Base-by-base conservation (phyloP, 1,140 invertebrate species). In the Theocolax elegans region DNA sequence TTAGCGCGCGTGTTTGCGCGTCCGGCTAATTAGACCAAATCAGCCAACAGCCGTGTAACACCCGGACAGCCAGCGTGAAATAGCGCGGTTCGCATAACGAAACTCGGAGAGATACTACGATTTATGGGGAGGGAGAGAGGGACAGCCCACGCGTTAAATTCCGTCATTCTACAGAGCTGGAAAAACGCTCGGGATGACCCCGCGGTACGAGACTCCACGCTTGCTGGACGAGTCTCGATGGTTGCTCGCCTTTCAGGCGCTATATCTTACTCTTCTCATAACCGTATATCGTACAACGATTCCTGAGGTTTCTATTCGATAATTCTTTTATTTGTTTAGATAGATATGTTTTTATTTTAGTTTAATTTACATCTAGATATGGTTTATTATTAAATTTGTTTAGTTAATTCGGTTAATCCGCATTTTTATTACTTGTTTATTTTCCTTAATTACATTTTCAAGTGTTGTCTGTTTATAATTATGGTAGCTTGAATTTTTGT, bases 21-120 rank as follows among this genome's bases (percentile, higher is more conserved):
- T 62, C 23, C 56, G 46, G 66, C 46, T 68, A 68, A 68, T 68
- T 68, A 60, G 56, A 53, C 46, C 31, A 60, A 60, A 68, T 68
- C 56, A 68, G 66, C 66, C 53, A 9, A 15, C 15, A 13, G 49
- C 51, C 3, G 64, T 49, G 46, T 49, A 27, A 35, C 29, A 21
- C 9, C 7, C 35, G 12, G 21, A 4, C 48, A 23, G 35, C 12
- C 4, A 42, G 23, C 21, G 21, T 29, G 49, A 29, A 66, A 19
- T 42, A 42, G 8, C 13, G n/a, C 19, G 54, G 21, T 9, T 38
- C 8, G 17, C 3, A 35, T 35, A 35, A 35, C 10, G 49, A n/a
- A n/a, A n/a, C n/a, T 27, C 4, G 12, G 29, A 38, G 53, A 13
- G 31, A 35, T 10, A 35, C 3, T 0, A 10, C 25, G 60, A 49